Conservation (phyloP, 2,888 invertebrate species). For the Rutpela maculata region DNA sequence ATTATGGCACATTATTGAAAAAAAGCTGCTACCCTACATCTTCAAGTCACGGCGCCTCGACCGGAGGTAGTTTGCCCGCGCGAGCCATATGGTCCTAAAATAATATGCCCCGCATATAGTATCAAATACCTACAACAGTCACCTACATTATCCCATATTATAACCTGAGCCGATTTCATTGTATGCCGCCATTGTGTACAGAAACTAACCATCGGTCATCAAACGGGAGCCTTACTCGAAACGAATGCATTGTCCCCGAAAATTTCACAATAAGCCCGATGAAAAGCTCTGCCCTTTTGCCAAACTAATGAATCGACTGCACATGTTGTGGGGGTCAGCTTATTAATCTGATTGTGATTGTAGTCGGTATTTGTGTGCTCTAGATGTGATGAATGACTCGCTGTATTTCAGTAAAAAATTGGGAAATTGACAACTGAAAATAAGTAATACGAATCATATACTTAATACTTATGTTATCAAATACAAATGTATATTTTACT, state of each 20-base stretch:
- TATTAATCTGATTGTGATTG: conserved; percentile 15
- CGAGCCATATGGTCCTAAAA: conserved; percentile 52
- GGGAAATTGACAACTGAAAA: too few species aligned
- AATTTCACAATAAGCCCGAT: conserved; percentile 43
- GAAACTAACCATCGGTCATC: conserved; percentile 54
- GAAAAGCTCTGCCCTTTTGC: conserved; percentile 57
- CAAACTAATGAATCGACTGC: conserved; percentile 61
- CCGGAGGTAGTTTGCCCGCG: conserved; percentile 37
- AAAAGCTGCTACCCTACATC: conserved; percentile 8
- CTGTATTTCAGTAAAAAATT: too few species aligned
- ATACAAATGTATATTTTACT: too few species aligned
- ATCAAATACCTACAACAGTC: conserved; percentile 39
- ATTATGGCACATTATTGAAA: background rate
- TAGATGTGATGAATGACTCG: background rate
- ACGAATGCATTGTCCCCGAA: conserved; percentile 18
- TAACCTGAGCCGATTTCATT: conserved; percentile 44
- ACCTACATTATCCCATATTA: conserved; percentile 45
- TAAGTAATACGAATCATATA: too few species aligned
- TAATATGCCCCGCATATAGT: conserved; percentile 42
- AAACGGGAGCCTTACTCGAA: conserved; percentile 38
- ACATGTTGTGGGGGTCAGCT: conserved; percentile 41
- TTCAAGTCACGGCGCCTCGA: conserved; percentile 31
- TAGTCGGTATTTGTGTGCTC: background rate
- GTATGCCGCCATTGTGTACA: conserved; percentile 46
- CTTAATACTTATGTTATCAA: too few species aligned